Percentiles rank a stretch among this genome's conserved stretches.
Evolutionary conservation across 2,113 vertebrate species (phyloP).

Genomic region (Penelope pileata): DNA sequence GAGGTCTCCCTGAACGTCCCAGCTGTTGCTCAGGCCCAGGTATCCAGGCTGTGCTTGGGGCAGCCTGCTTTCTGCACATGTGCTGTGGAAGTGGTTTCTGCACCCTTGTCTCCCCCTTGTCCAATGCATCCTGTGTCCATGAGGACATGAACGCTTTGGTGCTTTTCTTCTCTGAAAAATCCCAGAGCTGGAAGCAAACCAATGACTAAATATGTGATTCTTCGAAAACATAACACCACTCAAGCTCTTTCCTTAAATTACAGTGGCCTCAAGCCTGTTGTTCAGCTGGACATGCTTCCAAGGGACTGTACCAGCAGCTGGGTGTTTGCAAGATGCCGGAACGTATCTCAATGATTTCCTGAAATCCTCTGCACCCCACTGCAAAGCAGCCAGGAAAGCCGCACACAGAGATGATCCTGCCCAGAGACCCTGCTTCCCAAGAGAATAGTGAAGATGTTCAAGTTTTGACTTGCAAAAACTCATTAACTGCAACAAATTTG

Average conservation of each 20-base stretch:
- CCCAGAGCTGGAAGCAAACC: background rate
- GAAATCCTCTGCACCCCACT: background rate
- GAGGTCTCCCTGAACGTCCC: background rate
- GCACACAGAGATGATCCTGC: background rate
- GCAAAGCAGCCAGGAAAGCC: background rate
- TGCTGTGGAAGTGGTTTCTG: fast-evolving
- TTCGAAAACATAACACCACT: background rate
- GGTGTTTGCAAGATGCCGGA: background rate
- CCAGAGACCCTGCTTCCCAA: background rate
- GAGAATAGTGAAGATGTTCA: slow-evolving; percentile 17
- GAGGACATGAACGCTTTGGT: fast-evolving
- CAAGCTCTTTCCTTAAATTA: background rate
- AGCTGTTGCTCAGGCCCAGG: background rate
- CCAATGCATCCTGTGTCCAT: fast-evolving
- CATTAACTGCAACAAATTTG: slow-evolving; percentile 59
- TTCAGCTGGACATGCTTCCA: background rate
- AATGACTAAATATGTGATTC: fast-evolving
- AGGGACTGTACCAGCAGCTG: background rate
- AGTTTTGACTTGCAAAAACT: slow-evolving; percentile 51
- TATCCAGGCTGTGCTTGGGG: fast-evolving
- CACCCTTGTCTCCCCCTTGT: background rate
- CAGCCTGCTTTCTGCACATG: fast-evolving
- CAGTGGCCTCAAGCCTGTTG: background rate
- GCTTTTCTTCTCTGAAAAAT: background rate
- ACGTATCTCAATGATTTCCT: background rate